Evolutionary conservation across 2,888 invertebrate genomes (phyloP), one percentile per base, ranked within the genome.

Genomic region (Mimas tiliae): DNA sequence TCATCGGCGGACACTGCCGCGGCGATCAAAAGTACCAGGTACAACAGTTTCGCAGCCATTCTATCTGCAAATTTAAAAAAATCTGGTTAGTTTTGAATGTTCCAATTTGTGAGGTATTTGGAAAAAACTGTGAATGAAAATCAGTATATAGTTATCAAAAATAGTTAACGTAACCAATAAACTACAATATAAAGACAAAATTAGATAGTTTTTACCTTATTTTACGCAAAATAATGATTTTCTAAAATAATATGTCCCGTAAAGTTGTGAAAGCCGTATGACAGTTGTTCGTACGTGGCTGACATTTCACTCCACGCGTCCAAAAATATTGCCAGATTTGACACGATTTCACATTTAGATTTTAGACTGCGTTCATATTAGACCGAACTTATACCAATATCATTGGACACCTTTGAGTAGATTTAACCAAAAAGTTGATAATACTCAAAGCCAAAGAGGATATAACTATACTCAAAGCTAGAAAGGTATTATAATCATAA

Each of bases 261-360:
- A 45, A 51, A 66, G 16, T 62, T 66, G 51, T 45, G 62, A 66
- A 45, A 19, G 27, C 45, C 16, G 8, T 33, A 75, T 89, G 89
- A 89, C 88, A 88, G 82, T 68, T 78, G 72, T 69, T 80, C 71
- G 82, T 85, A 93, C 93, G 93, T 93, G 93, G 94, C 93, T 93
- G 93, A 94, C 93, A 87, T 92, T 91, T 91, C 90, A 89, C 86
- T 92, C 92, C 93, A 93, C 93, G 94, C 93, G 89, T 87, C 82
- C 88, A 85, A 79, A 81, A 83, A 77, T 67, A 70, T 85, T 87
- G 85, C 87, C 84, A 85, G 69, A 1, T 64, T 42, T 67, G 68
- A 78, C 67, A 51, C 70, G 68, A 51, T 62, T 62, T 65, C 63
- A 48, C 66, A 67, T 69, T 70, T 69, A 21, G 42, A 51, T 42